phyloP scores from a whole-genome alignment of 2,113 vertebrate species.

The Psephotus haematonotus region DNA sequence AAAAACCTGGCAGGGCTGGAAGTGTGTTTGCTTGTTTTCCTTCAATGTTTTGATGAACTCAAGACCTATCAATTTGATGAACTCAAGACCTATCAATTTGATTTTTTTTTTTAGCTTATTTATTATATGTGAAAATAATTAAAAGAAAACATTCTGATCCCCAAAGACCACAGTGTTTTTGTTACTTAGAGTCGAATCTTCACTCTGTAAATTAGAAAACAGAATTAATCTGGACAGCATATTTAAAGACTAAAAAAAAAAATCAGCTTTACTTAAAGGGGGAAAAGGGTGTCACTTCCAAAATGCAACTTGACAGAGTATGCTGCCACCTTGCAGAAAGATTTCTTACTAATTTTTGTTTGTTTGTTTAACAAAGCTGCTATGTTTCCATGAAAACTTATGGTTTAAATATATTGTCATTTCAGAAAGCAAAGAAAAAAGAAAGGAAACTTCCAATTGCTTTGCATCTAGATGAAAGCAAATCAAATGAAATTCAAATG shows the following conservation, averaged over 20 bases:
- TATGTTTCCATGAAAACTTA: not conserved
- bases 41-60: constrained; percentile 28
- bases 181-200: not conserved
- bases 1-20: not conserved
- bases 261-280: not conserved
- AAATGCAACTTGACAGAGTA: not conserved
- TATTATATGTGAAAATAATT: constrained; percentile 46
- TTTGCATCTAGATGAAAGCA: not conserved
- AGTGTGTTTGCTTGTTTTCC: constrained; percentile 13
- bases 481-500: not conserved
- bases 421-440: not conserved
- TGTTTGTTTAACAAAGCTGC: not conserved
- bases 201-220: not conserved
- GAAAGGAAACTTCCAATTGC: not conserved
- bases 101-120: not conserved
- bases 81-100: too few species aligned
- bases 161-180: not conserved
- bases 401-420: not conserved
- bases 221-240: not conserved
- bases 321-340: not conserved
- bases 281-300: not conserved
- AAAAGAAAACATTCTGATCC: constrained; percentile 32
- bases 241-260: not conserved
- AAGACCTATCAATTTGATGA: not conserved
- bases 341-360: not conserved